These are phyloP conservation scores for Phoeniculus purpureus DNA, from an alignment of 2,797 vertebrate species.

Conservation along the genomic window DNA sequence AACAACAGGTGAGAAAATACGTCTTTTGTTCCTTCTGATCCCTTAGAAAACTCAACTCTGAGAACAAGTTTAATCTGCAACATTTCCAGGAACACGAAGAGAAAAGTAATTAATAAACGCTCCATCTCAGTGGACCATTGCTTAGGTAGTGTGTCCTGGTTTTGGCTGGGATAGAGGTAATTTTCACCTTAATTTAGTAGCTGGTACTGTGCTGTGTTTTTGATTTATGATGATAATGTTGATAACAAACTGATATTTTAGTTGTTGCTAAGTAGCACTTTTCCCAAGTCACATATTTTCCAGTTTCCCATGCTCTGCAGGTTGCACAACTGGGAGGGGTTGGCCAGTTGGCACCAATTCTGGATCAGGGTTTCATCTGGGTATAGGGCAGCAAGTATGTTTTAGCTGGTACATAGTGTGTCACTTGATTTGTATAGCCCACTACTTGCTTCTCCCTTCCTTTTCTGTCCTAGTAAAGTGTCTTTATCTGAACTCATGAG, in stretches of 20 bases:
- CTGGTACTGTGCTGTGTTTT: neutral
- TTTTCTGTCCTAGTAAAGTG: neutral
- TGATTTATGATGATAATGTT: neutral
- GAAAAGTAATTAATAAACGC: neutral
- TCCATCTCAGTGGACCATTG: neutral
- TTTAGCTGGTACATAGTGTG: neutral
- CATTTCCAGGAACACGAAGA: neutral
- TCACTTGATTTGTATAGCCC: neutral
- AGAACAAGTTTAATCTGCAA: neutral
- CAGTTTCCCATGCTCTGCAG: neutral
- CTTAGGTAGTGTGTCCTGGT: neutral
- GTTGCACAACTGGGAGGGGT: neutral
- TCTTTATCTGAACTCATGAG: neutral
- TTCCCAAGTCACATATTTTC: neutral
- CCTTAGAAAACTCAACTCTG: neutral
- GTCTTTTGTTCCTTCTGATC: slow-evolving; percentile 24
- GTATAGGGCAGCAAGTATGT: neutral
- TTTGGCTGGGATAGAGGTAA: neutral
- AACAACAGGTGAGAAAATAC: neutral
- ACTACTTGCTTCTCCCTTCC: neutral
- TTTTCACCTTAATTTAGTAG: neutral
- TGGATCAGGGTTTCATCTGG: neutral
- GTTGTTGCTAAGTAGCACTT: neutral
- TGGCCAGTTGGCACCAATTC: neutral
- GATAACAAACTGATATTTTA: neutral